phyloP scores from a whole-genome alignment of 2,888 invertebrate species.

The Caenorhabditis macrosperma region DNA sequence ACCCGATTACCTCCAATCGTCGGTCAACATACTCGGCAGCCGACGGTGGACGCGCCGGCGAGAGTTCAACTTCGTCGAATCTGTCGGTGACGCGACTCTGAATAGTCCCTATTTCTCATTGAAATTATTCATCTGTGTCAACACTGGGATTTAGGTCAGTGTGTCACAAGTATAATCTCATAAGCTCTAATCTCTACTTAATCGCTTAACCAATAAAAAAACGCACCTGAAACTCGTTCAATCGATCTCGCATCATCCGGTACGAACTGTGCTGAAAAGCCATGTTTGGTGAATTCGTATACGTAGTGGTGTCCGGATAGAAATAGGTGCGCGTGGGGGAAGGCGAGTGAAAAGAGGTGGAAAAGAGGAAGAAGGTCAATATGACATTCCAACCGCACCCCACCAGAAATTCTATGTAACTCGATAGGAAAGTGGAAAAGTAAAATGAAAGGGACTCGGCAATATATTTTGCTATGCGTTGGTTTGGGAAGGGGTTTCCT shows the following conservation, averaged over 20 bases:
- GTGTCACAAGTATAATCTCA: constrained; percentile 24
- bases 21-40: constrained; percentile 63
- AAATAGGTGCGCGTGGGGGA: background rate
- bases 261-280: constrained; percentile 55
- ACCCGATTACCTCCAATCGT: constrained; percentile 60
- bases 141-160: constrained; percentile 29
- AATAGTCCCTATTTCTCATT: constrained; percentile 43
- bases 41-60: constrained; percentile 62
- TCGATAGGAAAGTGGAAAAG: constrained; percentile 36
- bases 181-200: background rate
- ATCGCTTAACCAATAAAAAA: background rate
- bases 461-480: constrained; percentile 5
- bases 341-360: constrained; percentile 2
- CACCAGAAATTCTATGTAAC: constrained; percentile 44
- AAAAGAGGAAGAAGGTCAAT: constrained; percentile 49
- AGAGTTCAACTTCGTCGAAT: constrained; percentile 72
- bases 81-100: constrained; percentile 69
- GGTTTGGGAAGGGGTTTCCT: background rate
- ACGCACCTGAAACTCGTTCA: constrained; percentile 65
- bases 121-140: background rate
- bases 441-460: background rate
- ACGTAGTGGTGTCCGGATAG: constrained; percentile 14
- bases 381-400: constrained; percentile 34
- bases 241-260: constrained; percentile 62
- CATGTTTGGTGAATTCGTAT: constrained; percentile 24